Evolutionary conservation across 2,797 vertebrate genomes (phyloP), one percentile per base, ranked within the genome.

Genomic region (Sebastiscus albofasciatus): DNA sequence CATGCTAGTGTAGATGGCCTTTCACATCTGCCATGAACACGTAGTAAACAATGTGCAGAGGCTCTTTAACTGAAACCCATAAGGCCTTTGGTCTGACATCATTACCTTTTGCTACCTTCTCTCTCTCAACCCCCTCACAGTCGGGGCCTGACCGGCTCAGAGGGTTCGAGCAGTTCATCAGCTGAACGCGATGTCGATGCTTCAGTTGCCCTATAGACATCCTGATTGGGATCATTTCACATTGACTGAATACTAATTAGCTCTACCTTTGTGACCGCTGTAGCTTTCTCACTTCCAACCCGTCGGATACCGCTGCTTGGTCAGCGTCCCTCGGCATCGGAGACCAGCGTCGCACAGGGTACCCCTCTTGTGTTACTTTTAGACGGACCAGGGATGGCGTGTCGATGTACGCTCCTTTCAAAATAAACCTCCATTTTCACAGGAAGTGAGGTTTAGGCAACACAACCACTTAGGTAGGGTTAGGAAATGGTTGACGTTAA

Each of bases 11-110:
- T 60, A 81, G 29, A 77, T 60, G 56, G 76, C 49, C 70, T 71
- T 24, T 73, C 33, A 60, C 49, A 65, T 78, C 46, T 12, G 18
- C 46, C 33, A 49, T 54, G 29, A 56, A 84, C 86, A 84, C 76
- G 76, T 71, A 78, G 80, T 66, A 60, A 77, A 70, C 66, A 77
- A 69, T 67, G 73, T 60, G 54, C 36, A 67, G 16, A 71, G 56
- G 54, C 77, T 87, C 76, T 77, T 75, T 68, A 33, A 76, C 14
- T 49, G 42, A 65, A 71, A 65, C 72, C 56, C 79, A 76, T 55
- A 27, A 81, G 13, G 55, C 71, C 27, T 70, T 34, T 46, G 29
- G 58, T 67, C 68, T 71, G 55, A 75, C 70, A 60, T 80, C 67
- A 80, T 56, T 33, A 36, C 46, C 20, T 68, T 36, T 36, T 58